Evolutionary conservation across 2,797 vertebrate species (phyloP), one percentile per base, ranked within the genome.

Genomic region (Channallabes apus): DNA sequence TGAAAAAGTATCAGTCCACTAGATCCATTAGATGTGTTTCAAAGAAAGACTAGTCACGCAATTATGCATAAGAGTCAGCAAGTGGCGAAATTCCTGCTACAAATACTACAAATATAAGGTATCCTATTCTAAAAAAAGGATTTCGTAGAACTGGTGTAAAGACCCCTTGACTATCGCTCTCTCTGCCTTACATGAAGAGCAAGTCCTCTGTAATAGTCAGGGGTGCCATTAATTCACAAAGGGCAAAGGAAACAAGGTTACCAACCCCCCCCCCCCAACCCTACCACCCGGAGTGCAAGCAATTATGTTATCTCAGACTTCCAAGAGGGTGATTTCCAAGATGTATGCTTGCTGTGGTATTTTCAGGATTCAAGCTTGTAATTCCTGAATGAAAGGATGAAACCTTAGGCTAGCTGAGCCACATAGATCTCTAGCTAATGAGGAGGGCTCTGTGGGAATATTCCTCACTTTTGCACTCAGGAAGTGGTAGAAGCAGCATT

Each of bases 401-500:
- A 51, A 65, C 38, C n/a, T 29, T 20, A 51, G 32, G 17, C 32
- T 51, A 62, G 32, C 32, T 0, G 3, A 38, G 27, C 35, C 24
- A 65, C 9, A 80, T 65, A 51, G 62, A 51, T 80, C 38, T 51
- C n/a, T 3, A 27, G 35, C n/a, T 67, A 29, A 65, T 67, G 29
- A 80, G 38, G 3, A 80, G 6, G 59, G 22, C 32, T 79, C 77
- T 64, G 56, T 84, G 76, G 83, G 56, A 84, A 79, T 56, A 38
- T 61, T 22, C 51, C 20, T 32, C 29, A 32, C 59, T 83, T 75
- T 83, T 54, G 61, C 51, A 62, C 32, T 62, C 76, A 61, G 76
- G 20, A 62, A 79, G 32, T 38, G 24, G 76, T 61, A 35, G 46
- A 32, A 75, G 76, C 64, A 51, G 62, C 87, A 77, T 81, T 64